Percentiles rank a stretch among this genome's conserved stretches.
phyloP scores from a whole-genome alignment of 2,113 vertebrate species.

The Hyla sarda region DNA sequence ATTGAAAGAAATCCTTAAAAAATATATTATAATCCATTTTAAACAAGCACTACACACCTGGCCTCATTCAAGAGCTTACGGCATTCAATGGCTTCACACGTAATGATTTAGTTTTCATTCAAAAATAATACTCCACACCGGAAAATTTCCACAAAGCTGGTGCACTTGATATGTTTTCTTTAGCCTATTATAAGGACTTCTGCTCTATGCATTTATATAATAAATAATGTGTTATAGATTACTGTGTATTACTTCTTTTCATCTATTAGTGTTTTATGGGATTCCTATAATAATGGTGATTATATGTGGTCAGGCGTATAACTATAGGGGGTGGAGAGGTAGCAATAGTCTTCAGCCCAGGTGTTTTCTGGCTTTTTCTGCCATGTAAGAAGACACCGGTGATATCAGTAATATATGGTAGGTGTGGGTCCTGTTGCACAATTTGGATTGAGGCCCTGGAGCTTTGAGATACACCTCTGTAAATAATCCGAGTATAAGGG shows the following conservation, averaged over 20 bases:
- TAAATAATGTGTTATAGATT: not conserved
- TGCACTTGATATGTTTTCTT: not conserved
- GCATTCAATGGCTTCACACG: slow-evolving; percentile 28
- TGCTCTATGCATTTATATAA: not conserved
- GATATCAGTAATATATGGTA: not conserved
- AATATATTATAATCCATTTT: slow-evolving; percentile 34
- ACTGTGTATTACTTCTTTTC: not conserved
- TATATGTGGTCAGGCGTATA: not conserved
- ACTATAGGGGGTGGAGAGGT: not conserved
- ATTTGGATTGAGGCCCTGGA: too few relatives aligned
- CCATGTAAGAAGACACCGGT: not conserved
- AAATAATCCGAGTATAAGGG: too few relatives aligned
- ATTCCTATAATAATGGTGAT: not conserved
- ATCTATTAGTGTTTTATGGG: not conserved
- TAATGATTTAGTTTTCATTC: slow-evolving; percentile 17
- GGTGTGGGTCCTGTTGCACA: not conserved
- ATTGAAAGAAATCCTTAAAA: slow-evolving; percentile 46
- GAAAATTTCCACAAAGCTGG: not conserved
- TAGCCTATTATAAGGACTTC: not conserved
- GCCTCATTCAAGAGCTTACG: slow-evolving; percentile 24
- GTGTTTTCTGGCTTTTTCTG: not conserved
- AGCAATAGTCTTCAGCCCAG: not conserved
- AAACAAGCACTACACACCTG: slow-evolving; percentile 34
- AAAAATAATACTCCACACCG: slow-evolving; percentile 24
- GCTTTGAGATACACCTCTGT: too few relatives aligned